Base-by-base conservation (phyloP, 1,140 invertebrate species). In the Drosophila teissieri region DNA sequence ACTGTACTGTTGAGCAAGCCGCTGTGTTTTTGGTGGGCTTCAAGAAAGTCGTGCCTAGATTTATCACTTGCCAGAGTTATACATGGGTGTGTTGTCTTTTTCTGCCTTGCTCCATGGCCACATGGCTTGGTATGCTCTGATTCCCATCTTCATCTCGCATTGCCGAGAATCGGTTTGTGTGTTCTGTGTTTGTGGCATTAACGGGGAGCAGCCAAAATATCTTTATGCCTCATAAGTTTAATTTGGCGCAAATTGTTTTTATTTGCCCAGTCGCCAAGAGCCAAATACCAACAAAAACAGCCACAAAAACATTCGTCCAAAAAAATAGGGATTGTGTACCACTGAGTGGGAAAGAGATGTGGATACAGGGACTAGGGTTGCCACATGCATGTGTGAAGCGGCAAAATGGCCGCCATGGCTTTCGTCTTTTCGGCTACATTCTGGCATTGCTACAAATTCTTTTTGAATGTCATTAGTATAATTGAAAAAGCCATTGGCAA, bases 161-260 rank as follows among this genome's bases (percentile, higher is more conserved):
- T 88, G 84, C 83, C 84, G 70, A 80, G 79, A 55, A 73, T 72
- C 63, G 75, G 62, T 75, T 80, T 68, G 64, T 60, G 62, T 58
- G 52, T 53, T 42, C 63, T 63, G 67, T 76, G 61, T 63, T 75
- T 77, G 80, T 58, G 76, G 80, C 75, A 83, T 83, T 83, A 83
- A 83, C 80, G 56, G 75, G 45, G 57, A 85, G 80, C 81, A 84
- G 82, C 83, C 82, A 86, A 86, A 88, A 88, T 88, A 88, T 88
- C 84, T 89, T 88, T 88, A 88, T 88, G 83, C 83, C 83, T 88
- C 83, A 88, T 88, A 88, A 88, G 84, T 88, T 88, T 88, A 88
- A 88, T 88, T 88, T 88, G 83, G 80, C 83, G 83, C 76, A 88
- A 88, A 88, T 88, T 88, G 83, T 89, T 88, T 89, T 88, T 89